These are phyloP conservation scores for Sandelia bainsii DNA, from an alignment of 2,797 vertebrate species.

Conservation along the genomic window DNA sequence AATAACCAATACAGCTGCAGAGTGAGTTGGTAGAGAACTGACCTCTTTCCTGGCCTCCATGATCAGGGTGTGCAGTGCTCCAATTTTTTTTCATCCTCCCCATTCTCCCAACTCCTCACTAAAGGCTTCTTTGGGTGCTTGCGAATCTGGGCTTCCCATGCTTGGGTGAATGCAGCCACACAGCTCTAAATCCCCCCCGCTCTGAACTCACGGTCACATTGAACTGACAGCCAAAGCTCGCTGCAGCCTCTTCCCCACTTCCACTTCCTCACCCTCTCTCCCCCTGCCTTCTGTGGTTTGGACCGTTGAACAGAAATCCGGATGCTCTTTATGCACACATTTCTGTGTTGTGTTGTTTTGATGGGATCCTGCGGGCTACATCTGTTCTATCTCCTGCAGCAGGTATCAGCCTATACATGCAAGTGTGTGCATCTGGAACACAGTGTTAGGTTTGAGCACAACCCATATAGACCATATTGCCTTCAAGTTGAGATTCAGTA, in stretches of 20 bases:
- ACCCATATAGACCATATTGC: conserved; percentile 44
- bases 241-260: conserved; percentile 46
- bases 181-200: conserved; percentile 49
- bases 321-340: conserved; percentile 30
- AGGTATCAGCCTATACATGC: conserved; percentile 20
- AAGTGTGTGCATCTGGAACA: conserved; percentile 24
- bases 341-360: conserved; percentile 43
- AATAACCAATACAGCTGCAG: neutral
- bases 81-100: conserved; percentile 7
- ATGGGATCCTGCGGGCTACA: conserved; percentile 42
- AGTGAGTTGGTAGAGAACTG: neutral
- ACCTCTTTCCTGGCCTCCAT: conserved; percentile 39
- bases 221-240: conserved; percentile 57
- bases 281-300: conserved; percentile 49
- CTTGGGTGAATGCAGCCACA: conserved; percentile 70
- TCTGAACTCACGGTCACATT: conserved; percentile 58
- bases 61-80: conserved; percentile 49
- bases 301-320: conserved; percentile 38
- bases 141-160: conserved; percentile 60
- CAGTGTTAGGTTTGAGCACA: conserved; percentile 47
- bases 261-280: conserved; percentile 23
- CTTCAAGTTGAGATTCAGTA: conserved; percentile 45
- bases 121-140: conserved; percentile 56
- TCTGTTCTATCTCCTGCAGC: conserved; percentile 34
- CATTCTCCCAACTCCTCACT: conserved; percentile 32